Conservation (phyloP, 2,113 vertebrate genomes). For the Oxyura jamaicensis region DNA sequence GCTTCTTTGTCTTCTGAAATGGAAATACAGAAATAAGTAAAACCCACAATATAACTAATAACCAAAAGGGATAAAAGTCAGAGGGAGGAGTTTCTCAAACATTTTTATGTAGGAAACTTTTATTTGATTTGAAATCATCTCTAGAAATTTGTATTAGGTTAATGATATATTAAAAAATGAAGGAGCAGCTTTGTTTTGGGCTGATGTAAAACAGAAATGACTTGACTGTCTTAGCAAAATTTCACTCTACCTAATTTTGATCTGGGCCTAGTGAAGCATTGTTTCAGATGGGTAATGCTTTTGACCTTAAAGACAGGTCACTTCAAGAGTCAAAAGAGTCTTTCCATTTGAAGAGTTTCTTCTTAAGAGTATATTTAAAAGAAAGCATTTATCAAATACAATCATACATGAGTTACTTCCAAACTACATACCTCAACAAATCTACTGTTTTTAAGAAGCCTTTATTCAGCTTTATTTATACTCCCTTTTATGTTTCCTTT, state of each 20-base stretch:
- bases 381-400: background rate
- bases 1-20: background rate
- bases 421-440: background rate
- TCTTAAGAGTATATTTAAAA: background rate
- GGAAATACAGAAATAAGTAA: background rate
- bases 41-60: background rate
- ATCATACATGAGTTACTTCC: background rate
- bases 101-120: background rate
- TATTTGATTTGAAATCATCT: background rate
- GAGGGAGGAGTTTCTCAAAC: background rate
- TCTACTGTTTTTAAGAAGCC: background rate
- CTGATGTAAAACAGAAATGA: background rate
- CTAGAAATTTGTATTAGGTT: background rate
- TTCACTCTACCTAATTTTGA: background rate
- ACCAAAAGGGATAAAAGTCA: background rate
- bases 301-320: background rate
- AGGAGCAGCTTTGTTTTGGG: background rate
- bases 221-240: background rate
- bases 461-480: background rate
- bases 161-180: background rate
- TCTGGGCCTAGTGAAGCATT: background rate
- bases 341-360: background rate
- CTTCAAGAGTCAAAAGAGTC: background rate
- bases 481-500: background rate
- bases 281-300: background rate